A percentile compares a stretch with the other conserved stretches of the same genome.
These are phyloP conservation scores for Poeciliopsis occidentalis DNA, from an alignment of 2,113 vertebrate species.

Conservation along the genomic window DNA sequence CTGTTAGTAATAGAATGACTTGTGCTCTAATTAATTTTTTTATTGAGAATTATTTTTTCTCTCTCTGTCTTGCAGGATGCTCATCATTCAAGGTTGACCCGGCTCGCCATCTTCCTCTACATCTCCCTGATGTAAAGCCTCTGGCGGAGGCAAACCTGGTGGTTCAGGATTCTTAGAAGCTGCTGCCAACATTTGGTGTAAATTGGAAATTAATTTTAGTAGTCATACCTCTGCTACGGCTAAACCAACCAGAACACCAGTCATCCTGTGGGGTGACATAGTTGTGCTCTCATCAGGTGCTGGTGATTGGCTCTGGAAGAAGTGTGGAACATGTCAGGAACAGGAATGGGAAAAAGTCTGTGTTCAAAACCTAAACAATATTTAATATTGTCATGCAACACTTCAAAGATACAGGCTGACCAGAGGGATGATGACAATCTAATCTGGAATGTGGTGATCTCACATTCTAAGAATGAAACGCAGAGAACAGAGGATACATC, in stretches of 20 bases:
- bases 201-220: background rate
- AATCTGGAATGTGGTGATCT: background rate
- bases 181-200: background rate
- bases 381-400: too few species aligned
- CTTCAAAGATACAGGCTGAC: too few species aligned
- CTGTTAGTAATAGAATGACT: too few species aligned
- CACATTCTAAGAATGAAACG: background rate
- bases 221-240: background rate
- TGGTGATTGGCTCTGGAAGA: background rate
- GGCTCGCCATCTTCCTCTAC: too few species aligned
- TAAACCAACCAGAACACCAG: background rate
- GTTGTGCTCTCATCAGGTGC: background rate
- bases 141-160: background rate
- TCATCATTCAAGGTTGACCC: too few species aligned
- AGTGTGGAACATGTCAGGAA: background rate
- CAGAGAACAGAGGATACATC: background rate
- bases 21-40: too few species aligned
- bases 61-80: too few species aligned
- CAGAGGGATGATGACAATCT: background rate
- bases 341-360: background rate
- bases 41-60: too few species aligned
- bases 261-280: too few species aligned
- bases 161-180: background rate
- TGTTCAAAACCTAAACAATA: background rate
- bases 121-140: too few species aligned